Evolutionary conservation across 2,113 vertebrate genomes (phyloP), one percentile per base, ranked within the genome.

Genomic region (Marmota monax): DNA sequence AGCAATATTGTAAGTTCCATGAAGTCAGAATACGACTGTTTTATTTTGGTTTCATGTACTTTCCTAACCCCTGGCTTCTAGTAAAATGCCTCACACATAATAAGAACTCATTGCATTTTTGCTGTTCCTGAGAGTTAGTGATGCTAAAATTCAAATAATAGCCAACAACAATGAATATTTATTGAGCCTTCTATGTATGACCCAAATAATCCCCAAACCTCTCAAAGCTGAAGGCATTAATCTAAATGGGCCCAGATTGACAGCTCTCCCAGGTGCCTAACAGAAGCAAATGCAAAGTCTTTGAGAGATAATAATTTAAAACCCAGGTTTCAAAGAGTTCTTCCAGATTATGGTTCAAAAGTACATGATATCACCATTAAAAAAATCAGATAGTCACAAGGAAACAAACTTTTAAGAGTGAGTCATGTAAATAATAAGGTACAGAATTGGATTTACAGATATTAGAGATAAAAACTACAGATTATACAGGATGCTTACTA

Each of bases 301-400:
- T 18, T 17, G 80, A 53, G 42, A 96, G 63, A 95, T 76, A 76
- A 93, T 76, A 92, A 48, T 77, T 89, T 95, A 79, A 92, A 95
- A 89, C 13, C 73, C 23, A 76, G 12, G 22, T 70, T 94, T 94
- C 67, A 72, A 86, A 77, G 37, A 88, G 32, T 72, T 90, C 77
- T 79, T 48, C 25, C 2, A 73, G 42, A 77, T 90, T 82, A 78
- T 51, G 5, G 65, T 37, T 96, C 39, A 69, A 37, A 86, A 80
- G n/a, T 80, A 80, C 6, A 88, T 95, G 83, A 93, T 96, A 29
- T 88, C 77, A 90, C 20, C 45, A 69, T 73, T 90, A 88, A 88
- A 84, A 84, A 78, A 80, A 37, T 56, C 6, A 39, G 45, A 65
- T 58, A 95, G 51, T 82, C 29, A 94, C 77, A 93, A 67, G 42